phyloP scores from a whole-genome alignment of 2,113 vertebrate species.

The Campylorhamphus procurvoides region DNA sequence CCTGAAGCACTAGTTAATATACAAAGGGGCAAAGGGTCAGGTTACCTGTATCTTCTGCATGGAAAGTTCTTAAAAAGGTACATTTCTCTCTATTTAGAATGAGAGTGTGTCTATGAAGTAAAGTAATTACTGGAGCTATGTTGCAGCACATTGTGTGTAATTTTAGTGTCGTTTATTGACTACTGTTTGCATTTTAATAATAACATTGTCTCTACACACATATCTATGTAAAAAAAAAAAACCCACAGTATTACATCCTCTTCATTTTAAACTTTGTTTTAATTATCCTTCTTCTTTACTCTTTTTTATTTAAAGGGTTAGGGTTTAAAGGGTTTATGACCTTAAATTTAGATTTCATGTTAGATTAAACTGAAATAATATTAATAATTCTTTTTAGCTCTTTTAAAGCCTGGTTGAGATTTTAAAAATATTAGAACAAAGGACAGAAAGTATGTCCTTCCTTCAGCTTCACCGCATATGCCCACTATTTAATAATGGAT shows the following conservation, averaged over 20 bases:
- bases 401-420: neutral
- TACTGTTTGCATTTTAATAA: neutral
- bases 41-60: neutral
- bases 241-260: neutral
- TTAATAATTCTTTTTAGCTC: neutral
- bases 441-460: neutral
- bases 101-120: neutral
- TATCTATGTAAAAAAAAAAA: neutral
- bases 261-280: neutral
- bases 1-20: neutral
- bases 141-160: neutral
- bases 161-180: neutral
- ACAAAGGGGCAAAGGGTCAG: neutral
- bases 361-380: neutral
- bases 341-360: neutral
- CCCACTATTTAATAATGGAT: rapidly evolving
- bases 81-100: neutral
- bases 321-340: too few species aligned
- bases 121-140: neutral
- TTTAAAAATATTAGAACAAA: neutral
- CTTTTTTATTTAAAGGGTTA: neutral
- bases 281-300: neutral
- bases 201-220: neutral
- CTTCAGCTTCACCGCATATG: neutral
- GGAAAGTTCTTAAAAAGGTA: neutral